Evolutionary conservation across 2,888 invertebrate species (phyloP), one percentile per base, ranked within the genome.

Genomic region (Silvanus unidentatus): DNA sequence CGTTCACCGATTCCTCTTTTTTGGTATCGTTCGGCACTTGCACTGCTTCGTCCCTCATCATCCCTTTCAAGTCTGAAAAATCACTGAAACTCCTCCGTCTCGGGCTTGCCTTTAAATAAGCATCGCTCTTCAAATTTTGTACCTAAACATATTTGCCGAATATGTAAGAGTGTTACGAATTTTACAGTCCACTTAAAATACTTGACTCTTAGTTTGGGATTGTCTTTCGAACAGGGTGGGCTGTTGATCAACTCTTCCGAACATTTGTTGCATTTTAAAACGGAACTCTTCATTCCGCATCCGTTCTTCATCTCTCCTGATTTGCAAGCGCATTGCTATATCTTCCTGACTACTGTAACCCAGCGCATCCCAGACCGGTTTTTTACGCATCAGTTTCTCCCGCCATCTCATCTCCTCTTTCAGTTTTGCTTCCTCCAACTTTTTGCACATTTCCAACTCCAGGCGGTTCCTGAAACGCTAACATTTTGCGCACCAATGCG

Each of bases 261-360:
- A 73, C 84, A 86, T 86, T 52, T 80, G 65, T 60, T 84, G 82
- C 85, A 86, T 86, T 58, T 83, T 79, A 48, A 82, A 75, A 1
- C 78, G 75, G 59, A 83, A 82, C 61, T 82, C 81, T 60, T 84
- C 83, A 12, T 77, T 76, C 48, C 82, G 74, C 64, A 84, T 76
- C 55, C 78, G 73, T 46, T 84, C 85, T 64, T 85, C 85, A 40
- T 83, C 83, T 16, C 80, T 76, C 8, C 84, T 73, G 32, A 82
- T 75, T 59, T 81, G 80, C 8, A 82, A 72, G 34, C 84, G 73
- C 73, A 83, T 78, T 11, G 80, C 80, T 42, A 85, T 75, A 60
- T 85, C 85, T 65, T 81, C 81, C 61, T 81, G 80, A 48, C 81
- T 79, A 53, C 79, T 79, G 63, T 79, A 80, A 55, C 75, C 80